These are phyloP conservation scores for Trichomalopsis sarcophagae DNA, from an alignment of 1,140 invertebrate genomes.

Conservation along the genomic window DNA sequence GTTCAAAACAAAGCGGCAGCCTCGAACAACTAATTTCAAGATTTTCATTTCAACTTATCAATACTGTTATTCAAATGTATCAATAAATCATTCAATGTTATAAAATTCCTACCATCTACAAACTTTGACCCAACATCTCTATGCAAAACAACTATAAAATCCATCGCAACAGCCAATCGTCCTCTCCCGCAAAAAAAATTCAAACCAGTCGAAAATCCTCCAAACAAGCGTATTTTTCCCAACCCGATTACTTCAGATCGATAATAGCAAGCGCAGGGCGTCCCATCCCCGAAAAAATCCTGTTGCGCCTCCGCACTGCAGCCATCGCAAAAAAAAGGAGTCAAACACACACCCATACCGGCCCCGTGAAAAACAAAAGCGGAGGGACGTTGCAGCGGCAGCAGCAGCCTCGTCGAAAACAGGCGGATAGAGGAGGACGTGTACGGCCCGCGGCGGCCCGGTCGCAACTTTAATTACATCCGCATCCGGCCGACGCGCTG, in stretches of 20 bases:
- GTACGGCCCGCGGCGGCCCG: background rate
- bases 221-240: too few species aligned
- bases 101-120: too few species aligned
- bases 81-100: too few species aligned
- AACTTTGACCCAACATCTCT: too few species aligned
- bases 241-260: background rate
- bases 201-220: too few species aligned
- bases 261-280: background rate
- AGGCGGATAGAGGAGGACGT: background rate
- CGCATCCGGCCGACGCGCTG: background rate
- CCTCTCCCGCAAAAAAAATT: too few species aligned
- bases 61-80: too few species aligned
- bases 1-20: too few species aligned
- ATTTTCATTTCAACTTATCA: too few species aligned
- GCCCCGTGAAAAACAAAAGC: background rate
- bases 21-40: too few species aligned
- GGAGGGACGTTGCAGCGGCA: background rate
- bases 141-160: too few species aligned
- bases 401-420: background rate
- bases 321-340: background rate
- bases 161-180: too few species aligned
- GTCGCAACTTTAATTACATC: slow-evolving; percentile 4
- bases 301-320: background rate
- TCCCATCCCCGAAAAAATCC: background rate
- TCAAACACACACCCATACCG: background rate